Conservation (phyloP, 2,888 invertebrate genomes). For the Crematogaster levior region DNA sequence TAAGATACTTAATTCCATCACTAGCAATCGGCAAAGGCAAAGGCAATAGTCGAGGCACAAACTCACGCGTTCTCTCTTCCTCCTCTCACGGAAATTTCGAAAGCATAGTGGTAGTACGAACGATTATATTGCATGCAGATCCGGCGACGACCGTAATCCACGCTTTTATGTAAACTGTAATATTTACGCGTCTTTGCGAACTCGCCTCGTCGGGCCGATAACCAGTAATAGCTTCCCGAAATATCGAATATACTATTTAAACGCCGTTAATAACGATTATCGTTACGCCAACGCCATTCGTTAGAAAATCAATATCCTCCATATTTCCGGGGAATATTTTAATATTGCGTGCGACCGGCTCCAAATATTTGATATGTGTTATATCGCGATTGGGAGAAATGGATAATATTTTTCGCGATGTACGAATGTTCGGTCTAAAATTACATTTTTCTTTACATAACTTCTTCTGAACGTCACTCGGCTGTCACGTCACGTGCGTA, state of each 20-base stretch:
- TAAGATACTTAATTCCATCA: too few relatives aligned
- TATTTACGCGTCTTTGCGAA: conserved; percentile 42
- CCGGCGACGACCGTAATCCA: conserved; percentile 47
- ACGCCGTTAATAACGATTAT: conserved; percentile 50
- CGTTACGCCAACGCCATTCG: conserved; percentile 28
- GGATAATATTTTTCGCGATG: not conserved
- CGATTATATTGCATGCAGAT: conserved; percentile 50
- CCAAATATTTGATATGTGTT: not conserved
- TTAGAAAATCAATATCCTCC: conserved; percentile 46
- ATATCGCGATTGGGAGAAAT: not conserved
- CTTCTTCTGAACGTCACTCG: conserved; percentile 11
- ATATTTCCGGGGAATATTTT: conserved; percentile 32
- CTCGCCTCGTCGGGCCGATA: conserved; percentile 31
- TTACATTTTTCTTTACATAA: conserved; percentile 23
- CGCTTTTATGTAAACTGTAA: conserved; percentile 48
- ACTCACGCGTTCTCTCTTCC: not conserved
- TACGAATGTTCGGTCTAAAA: conserved; percentile 12
- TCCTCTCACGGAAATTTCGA: conserved; percentile 26
- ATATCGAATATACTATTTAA: conserved; percentile 54
- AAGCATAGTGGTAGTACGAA: conserved; percentile 34
- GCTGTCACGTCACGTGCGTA: not conserved
- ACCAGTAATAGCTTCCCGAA: conserved; percentile 42
- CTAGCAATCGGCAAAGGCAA: too few relatives aligned
- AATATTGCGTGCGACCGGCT: conserved; percentile 34
- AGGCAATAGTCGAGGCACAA: conserved; percentile 23